Conservation (phyloP, 2,113 vertebrate genomes). For the Dipodomys spectabilis region DNA sequence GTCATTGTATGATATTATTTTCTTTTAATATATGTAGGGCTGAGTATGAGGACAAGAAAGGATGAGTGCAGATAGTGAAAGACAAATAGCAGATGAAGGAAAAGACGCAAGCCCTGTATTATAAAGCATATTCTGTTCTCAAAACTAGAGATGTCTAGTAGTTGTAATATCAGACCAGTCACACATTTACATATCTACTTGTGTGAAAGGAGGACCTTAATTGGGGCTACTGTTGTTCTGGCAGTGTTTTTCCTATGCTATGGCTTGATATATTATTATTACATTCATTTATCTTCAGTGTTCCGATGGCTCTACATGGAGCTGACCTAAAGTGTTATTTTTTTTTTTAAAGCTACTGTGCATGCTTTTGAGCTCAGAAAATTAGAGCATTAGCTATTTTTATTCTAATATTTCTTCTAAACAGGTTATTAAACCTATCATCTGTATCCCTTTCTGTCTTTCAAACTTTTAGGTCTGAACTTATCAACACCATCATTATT, state of each 20-base stretch:
- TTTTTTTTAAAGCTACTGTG: not conserved
- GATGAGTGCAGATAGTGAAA: not conserved
- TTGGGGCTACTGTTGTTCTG: not conserved
- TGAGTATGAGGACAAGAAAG: not conserved
- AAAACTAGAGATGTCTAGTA: not conserved
- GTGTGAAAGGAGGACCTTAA: not conserved
- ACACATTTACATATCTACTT: not conserved
- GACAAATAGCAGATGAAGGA: not conserved
- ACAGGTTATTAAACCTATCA: constrained; percentile 2
- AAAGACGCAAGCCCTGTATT: not conserved
- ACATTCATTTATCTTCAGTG: not conserved
- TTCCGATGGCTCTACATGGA: not conserved
- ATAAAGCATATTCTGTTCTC: constrained; percentile 23
- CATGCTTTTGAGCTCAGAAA: not conserved
- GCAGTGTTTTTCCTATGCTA: not conserved
- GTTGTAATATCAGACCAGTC: not conserved
- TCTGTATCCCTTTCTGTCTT: not conserved
- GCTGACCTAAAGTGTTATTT: not conserved
- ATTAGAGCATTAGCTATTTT: not conserved
- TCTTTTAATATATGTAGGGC: not conserved
- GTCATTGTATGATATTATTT: too few species aligned
- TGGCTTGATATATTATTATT: not conserved
- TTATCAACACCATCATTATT: not conserved
- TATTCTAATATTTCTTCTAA: not conserved
- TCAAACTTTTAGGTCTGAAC: not conserved